Evolutionary conservation across 2,888 invertebrate species (phyloP).

Genomic region (Ectemnius continuus): DNA sequence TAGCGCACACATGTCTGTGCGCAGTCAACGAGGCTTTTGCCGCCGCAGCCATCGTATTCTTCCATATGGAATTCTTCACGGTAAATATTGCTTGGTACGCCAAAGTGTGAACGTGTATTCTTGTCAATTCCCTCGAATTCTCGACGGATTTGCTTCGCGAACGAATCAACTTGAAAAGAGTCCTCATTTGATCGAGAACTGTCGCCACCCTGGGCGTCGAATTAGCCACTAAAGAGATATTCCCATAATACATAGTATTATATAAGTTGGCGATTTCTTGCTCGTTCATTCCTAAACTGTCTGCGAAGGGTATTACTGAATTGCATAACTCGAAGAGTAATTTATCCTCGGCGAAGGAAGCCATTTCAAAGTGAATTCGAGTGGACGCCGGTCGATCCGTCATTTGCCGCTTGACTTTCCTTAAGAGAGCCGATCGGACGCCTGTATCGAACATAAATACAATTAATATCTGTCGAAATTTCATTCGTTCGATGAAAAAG

Average conservation of each 20-base stretch:
- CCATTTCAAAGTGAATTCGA: slow-evolving; percentile 91
- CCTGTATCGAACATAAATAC: slow-evolving; percentile 78
- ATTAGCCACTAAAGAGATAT: slow-evolving; percentile 86
- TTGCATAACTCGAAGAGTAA: slow-evolving; percentile 84
- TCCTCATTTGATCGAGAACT: slow-evolving; percentile 89
- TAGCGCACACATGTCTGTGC: slow-evolving; percentile 89
- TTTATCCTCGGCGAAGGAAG: slow-evolving; percentile 87
- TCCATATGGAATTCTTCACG: slow-evolving; percentile 85
- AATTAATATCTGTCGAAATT: slow-evolving; percentile 3
- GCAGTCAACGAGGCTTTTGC: slow-evolving; percentile 91
- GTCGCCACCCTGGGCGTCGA: slow-evolving; percentile 89
- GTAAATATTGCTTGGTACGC: slow-evolving; percentile 92
- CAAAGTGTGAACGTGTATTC: slow-evolving; percentile 91
- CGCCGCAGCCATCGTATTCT: slow-evolving; percentile 87
- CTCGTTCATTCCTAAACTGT: slow-evolving; percentile 93
- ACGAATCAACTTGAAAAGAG: slow-evolving; percentile 82
- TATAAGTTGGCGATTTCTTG: slow-evolving; percentile 90
- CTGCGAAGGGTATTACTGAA: slow-evolving; percentile 85
- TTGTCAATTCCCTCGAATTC: slow-evolving; percentile 82
- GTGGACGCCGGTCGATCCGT: slow-evolving; percentile 81
- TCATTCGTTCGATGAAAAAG: slow-evolving; percentile 37
- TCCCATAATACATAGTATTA: slow-evolving; percentile 84
- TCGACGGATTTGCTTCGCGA: slow-evolving; percentile 76
- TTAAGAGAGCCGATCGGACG: slow-evolving; percentile 82
- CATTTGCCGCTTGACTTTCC: slow-evolving; percentile 84